Evolutionary conservation across 1,140 invertebrate species (phyloP).

Genomic region (Asbolus verrucosus): DNA sequence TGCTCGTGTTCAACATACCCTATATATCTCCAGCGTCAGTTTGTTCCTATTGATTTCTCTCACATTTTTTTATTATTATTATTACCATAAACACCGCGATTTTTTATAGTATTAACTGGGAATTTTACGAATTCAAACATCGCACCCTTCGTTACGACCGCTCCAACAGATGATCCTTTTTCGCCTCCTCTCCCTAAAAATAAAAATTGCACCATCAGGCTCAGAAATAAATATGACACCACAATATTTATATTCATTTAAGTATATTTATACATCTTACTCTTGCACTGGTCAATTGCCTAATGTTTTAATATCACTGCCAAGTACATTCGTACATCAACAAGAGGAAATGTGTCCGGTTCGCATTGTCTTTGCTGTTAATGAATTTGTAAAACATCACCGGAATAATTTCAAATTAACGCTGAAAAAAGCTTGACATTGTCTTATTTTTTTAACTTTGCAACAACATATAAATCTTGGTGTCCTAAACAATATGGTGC

Average conservation of each 20-base stretch:
- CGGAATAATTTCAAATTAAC: conserved; percentile 7
- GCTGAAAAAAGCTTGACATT: neutral
- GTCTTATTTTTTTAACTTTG: conserved; percentile 20
- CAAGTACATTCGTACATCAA: too few relatives aligned
- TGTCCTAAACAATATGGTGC: conserved; percentile 34
- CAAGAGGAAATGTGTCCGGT: too few relatives aligned
- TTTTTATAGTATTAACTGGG: conserved; percentile 4
- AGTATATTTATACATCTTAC: conserved; percentile 19
- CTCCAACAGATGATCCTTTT: neutral
- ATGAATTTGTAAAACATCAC: conserved; percentile 6
- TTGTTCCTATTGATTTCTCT: conserved; percentile 40
- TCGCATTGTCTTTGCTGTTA: neutral
- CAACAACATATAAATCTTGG: conserved; percentile 33
- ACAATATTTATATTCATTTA: conserved; percentile 1
- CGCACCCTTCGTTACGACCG: too few relatives aligned
- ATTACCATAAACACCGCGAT: conserved; percentile 27
- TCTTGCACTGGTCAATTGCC: neutral
- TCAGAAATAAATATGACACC: conserved; percentile 24
- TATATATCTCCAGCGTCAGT: conserved; percentile 41
- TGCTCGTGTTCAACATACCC: conserved; percentile 40
- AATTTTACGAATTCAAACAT: conserved; percentile 11
- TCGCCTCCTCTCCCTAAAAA: conserved; percentile 13
- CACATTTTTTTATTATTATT: conserved; percentile 36
- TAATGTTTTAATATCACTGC: neutral
- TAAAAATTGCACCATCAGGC: neutral